Conservation (phyloP, 2,888 invertebrate genomes). For the Agrochola lychnidis region DNA sequence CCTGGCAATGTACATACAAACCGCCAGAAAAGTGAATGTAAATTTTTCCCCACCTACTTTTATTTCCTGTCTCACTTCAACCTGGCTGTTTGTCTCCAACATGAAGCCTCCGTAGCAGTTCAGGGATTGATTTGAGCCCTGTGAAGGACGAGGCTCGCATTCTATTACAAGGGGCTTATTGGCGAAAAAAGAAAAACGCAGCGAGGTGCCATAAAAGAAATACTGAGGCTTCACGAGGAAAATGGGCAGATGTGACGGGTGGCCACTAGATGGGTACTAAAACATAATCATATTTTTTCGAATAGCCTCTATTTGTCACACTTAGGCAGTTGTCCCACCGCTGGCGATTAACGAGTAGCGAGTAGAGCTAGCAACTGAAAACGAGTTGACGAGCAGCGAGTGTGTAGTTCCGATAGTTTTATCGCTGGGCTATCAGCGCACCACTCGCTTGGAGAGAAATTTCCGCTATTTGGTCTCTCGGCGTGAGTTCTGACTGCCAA, state of each 20-base stretch:
- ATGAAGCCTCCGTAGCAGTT: conserved; percentile 13
- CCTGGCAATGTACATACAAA: background rate
- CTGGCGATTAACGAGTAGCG: no score
- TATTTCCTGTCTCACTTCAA: background rate
- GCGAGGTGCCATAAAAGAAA: conserved; percentile 37
- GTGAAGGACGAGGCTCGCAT: conserved; percentile 6
- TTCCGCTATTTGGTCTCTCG: no score
- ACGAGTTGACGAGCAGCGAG: no score
- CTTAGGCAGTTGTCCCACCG: no score
- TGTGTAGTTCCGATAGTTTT: no score
- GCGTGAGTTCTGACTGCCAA: no score
- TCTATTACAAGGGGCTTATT: conserved; percentile 41
- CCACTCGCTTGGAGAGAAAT: no score
- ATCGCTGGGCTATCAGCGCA: no score
- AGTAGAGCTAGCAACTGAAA: no score
- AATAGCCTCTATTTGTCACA: background rate
- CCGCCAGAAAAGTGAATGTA: background rate
- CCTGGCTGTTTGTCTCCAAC: conserved; percentile 8
- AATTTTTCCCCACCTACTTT: background rate
- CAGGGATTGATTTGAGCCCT: conserved; percentile 45
- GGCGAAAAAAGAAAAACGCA: conserved; percentile 7
- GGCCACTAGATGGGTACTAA: background rate
- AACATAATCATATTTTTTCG: conserved; percentile 3
- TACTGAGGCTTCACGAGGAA: conserved; percentile 36
- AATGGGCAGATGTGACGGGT: conserved; percentile 9